phyloP scores from a whole-genome alignment of 2,113 vertebrate species.

The Amazona guildingii region DNA sequence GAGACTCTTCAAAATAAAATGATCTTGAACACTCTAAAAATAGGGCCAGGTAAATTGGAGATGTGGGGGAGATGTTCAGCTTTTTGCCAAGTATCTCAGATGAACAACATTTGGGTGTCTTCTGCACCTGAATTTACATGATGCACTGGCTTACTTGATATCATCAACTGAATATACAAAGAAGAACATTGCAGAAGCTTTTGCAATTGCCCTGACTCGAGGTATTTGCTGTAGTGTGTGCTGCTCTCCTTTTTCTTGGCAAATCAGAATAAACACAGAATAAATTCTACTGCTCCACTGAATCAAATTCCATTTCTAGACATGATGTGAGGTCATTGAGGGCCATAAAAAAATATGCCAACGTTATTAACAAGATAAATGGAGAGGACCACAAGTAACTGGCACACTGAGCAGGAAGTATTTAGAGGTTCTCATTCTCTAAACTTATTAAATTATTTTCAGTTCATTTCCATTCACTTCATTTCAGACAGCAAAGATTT shows the following conservation, averaged over 20 bases:
- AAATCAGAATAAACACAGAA: no score
- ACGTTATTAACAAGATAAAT: not conserved
- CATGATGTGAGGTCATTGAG: not conserved
- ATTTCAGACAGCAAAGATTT: not conserved
- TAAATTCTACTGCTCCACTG: no score
- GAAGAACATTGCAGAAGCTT: not conserved
- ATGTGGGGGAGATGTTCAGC: not conserved
- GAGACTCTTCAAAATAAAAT: not conserved
- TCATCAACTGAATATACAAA: not conserved
- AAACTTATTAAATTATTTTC: not conserved
- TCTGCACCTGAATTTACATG: not conserved
- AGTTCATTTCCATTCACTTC: not conserved
- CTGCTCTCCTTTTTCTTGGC: no score
- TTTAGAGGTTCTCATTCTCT: not conserved
- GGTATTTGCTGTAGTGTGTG: no score
- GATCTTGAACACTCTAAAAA: not conserved
- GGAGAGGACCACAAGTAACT: not conserved
- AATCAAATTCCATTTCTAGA: no score
- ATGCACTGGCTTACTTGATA: no score
- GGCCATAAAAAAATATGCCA: not conserved
- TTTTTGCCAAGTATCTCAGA: not conserved
- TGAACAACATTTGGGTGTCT: rapidly evolving
- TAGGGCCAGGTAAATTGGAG: not conserved
- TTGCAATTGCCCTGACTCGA: not conserved
- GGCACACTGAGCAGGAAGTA: rapidly evolving